Evolutionary conservation across 2,888 invertebrate species (phyloP).

Genomic region (Drosophila macrothrix): DNA sequence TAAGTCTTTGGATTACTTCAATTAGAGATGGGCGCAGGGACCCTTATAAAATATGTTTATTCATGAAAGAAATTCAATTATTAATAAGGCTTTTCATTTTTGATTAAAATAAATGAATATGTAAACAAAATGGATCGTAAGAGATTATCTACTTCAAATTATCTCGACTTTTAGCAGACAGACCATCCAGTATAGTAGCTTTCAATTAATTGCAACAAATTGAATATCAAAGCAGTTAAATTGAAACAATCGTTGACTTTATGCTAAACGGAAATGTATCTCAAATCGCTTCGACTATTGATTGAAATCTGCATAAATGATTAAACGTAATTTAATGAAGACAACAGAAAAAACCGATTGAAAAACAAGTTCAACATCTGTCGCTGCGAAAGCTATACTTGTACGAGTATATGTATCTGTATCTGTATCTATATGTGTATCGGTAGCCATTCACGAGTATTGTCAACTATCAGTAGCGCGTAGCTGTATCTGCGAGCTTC

Average conservation of each 20-base stretch:
- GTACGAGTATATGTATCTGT: slow-evolving; percentile 13
- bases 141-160: not conserved
- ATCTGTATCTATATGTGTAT: slow-evolving; percentile 36
- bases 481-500: slow-evolving; percentile 26
- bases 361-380: slow-evolving; percentile 61
- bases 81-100: not conserved
- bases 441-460: slow-evolving; percentile 37
- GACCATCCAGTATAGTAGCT: slow-evolving; percentile 13
- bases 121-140: not conserved
- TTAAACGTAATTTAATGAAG: slow-evolving; percentile 77
- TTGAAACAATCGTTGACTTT: slow-evolving; percentile 39
- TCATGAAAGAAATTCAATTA: not conserved
- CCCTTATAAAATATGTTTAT: not conserved
- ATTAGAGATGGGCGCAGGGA: not conserved
- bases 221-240: slow-evolving; percentile 48
- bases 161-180: slow-evolving; percentile 4
- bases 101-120: slow-evolving; percentile 1
- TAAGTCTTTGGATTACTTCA: not conserved
- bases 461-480: slow-evolving; percentile 42
- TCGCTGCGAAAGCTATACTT: slow-evolving; percentile 18
- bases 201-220: slow-evolving; percentile 70
- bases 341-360: slow-evolving; percentile 50
- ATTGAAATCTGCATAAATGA: slow-evolving; percentile 77
- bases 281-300: slow-evolving; percentile 60
- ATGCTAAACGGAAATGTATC: slow-evolving; percentile 71